Conservation (phyloP, 1,140 invertebrate species). For the Mercenaria mercenaria region DNA sequence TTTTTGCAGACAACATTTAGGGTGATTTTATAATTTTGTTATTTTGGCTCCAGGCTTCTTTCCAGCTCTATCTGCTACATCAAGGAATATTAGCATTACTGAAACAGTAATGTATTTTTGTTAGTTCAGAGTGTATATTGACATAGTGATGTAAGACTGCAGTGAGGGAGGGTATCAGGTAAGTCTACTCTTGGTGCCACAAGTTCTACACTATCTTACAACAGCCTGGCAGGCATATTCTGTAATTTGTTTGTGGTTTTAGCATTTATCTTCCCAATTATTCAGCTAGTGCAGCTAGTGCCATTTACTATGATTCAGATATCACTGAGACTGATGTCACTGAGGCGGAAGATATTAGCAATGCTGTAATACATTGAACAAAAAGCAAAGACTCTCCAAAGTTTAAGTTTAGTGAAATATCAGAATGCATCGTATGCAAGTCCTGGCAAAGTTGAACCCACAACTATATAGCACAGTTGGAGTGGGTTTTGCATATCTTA, state of each 20-base stretch:
- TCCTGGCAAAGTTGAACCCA: too few relatives aligned
- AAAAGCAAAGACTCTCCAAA: too few relatives aligned
- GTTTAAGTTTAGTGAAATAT: too few relatives aligned
- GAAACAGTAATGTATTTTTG: background rate
- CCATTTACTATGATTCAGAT: too few relatives aligned
- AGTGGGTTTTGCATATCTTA: too few relatives aligned
- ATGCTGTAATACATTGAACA: too few relatives aligned
- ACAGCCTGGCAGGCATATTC: background rate
- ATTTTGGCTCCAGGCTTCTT: constrained; percentile 7
- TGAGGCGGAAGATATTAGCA: too few relatives aligned
- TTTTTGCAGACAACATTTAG: background rate
- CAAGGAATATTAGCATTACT: background rate
- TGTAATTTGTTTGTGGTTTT: background rate
- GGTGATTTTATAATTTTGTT: background rate
- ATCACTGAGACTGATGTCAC: too few relatives aligned
- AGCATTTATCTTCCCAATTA: background rate
- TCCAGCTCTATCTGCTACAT: background rate
- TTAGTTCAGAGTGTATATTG: constrained; percentile 3
- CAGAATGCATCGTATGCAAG: too few relatives aligned
- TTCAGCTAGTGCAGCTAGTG: too few relatives aligned
- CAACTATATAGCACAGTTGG: too few relatives aligned
- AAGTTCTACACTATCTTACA: background rate
- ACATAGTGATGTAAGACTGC: constrained; percentile 25
- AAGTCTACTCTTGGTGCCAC: background rate
- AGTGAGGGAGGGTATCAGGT: background rate